phyloP scores from a whole-genome alignment of 2,113 vertebrate species.

The Toxostoma redivivum region DNA sequence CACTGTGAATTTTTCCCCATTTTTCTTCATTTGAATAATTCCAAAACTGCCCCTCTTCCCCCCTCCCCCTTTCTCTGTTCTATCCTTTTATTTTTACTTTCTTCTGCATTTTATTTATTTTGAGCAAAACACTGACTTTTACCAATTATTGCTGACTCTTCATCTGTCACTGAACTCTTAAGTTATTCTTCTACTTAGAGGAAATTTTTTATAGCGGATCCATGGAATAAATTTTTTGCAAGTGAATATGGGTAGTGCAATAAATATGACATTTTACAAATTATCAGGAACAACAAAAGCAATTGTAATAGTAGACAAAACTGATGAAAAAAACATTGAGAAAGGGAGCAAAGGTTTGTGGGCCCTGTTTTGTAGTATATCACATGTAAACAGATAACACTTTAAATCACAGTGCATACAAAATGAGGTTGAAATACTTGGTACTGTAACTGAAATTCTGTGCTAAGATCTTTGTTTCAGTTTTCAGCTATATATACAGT shows the following conservation, averaged over 20 bases:
- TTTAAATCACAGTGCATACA: slow-evolving; percentile 8
- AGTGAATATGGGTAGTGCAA: neutral
- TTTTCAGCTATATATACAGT: neutral
- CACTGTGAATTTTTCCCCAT: neutral
- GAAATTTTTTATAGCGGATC: neutral
- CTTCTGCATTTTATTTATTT: neutral
- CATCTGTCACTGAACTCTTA: neutral
- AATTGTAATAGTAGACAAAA: neutral
- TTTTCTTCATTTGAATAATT: neutral
- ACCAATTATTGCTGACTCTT: neutral
- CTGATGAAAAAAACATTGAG: neutral
- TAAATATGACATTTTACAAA: neutral
- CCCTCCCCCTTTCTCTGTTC: accelerated
- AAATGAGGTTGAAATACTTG: slow-evolving; percentile 32
- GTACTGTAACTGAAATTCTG: neutral
- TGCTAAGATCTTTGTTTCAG: slow-evolving; percentile 22
- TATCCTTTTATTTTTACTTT: neutral
- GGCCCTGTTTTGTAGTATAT: neutral
- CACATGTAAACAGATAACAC: neutral
- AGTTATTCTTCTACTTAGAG: neutral
- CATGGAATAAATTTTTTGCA: neutral
- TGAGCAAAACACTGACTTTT: neutral
- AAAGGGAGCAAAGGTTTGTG: neutral
- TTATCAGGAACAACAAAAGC: neutral
- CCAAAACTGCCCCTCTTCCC: neutral